These are phyloP conservation scores for Psilanteris sp. DNA, from an alignment of 1,140 invertebrate species.

Conservation along the genomic window DNA sequence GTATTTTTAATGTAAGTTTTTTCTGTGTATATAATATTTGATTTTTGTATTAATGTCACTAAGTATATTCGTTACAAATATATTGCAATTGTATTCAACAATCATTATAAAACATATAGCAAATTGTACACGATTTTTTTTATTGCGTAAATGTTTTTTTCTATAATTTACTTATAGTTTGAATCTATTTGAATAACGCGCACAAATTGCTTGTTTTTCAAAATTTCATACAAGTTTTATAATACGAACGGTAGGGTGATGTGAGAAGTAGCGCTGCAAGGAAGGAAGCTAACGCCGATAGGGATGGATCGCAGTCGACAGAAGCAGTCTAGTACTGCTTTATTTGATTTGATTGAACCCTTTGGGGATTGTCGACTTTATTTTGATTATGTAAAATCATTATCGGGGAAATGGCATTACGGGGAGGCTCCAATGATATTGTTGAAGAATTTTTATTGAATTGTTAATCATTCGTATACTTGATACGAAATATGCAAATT, in stretches of 20 bases:
- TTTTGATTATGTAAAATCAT: slow-evolving; percentile 56
- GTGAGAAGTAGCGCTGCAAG: slow-evolving; percentile 13
- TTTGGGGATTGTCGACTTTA: slow-evolving; percentile 43
- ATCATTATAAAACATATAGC: too few relatives aligned
- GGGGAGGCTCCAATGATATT: slow-evolving; percentile 8
- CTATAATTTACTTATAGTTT: too few relatives aligned
- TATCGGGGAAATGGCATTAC: slow-evolving; percentile 34
- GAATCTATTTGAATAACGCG: too few relatives aligned
- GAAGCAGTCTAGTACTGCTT: slow-evolving; percentile 24
- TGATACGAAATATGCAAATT: too few relatives aligned
- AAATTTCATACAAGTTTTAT: slow-evolving; percentile 6
- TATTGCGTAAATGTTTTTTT: too few relatives aligned
- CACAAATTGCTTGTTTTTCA: too few relatives aligned
- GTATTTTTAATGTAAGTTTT: too few relatives aligned
- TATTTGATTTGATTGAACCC: slow-evolving; percentile 45
- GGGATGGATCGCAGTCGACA: slow-evolving; percentile 1
- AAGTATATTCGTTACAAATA: too few relatives aligned
- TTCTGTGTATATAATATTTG: too few relatives aligned
- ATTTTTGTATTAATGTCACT: too few relatives aligned
- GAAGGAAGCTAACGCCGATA: slow-evolving; percentile 3
- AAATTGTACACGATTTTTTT: too few relatives aligned
- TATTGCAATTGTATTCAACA: too few relatives aligned
- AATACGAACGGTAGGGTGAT: slow-evolving; percentile 5
- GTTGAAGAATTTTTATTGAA: slow-evolving; percentile 27
- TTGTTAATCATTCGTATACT: slow-evolving; percentile 43